Evolutionary conservation across 2,113 vertebrate genomes (phyloP).

Genomic region (Vombatus ursinus): DNA sequence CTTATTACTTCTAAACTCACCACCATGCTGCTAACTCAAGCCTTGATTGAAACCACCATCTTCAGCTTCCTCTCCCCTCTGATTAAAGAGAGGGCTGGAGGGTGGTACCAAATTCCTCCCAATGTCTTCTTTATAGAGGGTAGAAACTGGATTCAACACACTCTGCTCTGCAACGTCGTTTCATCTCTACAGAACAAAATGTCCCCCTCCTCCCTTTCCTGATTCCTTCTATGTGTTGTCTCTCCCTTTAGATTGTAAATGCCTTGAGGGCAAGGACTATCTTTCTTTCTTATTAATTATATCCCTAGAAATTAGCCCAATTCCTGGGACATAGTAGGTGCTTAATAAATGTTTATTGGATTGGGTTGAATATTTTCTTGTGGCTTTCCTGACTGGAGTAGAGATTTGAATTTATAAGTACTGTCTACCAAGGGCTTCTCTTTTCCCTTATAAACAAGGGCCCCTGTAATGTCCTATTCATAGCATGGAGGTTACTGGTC

Average conservation of each 20-base stretch:
- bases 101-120: not conserved
- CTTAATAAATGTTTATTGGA: not conserved
- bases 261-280: not conserved
- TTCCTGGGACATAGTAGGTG: not conserved
- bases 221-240: not conserved
- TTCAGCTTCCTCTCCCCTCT: not conserved
- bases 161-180: not conserved
- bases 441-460: not conserved
- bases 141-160: not conserved
- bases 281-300: not conserved
- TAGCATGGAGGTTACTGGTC: no score
- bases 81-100: not conserved
- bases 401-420: not conserved
- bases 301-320: not conserved
- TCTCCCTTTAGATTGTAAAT: not conserved
- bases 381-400: not conserved
- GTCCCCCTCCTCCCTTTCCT: not conserved
- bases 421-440: not conserved
- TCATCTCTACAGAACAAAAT: not conserved
- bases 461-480: no score
- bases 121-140: not conserved
- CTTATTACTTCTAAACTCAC: not conserved
- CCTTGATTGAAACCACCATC: not conserved
- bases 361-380: not conserved
- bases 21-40: not conserved